Conservation (phyloP, 2,113 vertebrate genomes). For the Phylloscopus trochilus region DNA sequence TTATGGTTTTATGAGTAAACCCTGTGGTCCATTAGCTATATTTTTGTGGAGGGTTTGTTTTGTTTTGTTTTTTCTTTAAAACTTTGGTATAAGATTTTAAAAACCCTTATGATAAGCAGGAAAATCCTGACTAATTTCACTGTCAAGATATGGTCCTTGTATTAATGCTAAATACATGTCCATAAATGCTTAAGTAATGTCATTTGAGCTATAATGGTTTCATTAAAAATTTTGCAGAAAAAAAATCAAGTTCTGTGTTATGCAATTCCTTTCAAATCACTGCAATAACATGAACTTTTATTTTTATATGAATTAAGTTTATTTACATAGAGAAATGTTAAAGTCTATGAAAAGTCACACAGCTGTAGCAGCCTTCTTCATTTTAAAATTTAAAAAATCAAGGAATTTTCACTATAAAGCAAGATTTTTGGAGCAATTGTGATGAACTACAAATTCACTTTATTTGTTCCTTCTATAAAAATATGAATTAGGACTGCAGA, state of each 20-base stretch:
- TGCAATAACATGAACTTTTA: background rate
- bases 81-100: background rate
- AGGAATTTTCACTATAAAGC: background rate
- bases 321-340: background rate
- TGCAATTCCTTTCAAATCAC: background rate
- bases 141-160: background rate
- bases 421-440: background rate
- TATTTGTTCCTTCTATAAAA: background rate
- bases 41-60: background rate
- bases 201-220: background rate
- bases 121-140: background rate
- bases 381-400: background rate
- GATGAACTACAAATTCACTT: background rate
- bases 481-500: background rate
- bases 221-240: background rate
- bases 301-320: background rate
- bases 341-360: background rate
- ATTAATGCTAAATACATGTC: background rate
- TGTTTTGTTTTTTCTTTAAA: background rate
- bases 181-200: background rate
- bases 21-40: background rate
- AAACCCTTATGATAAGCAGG: background rate
- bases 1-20: background rate
- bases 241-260: background rate
- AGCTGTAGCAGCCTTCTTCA: background rate